These are phyloP conservation scores for Amblyteles armatorius DNA, from an alignment of 2,888 invertebrate species.

Conservation along the genomic window DNA sequence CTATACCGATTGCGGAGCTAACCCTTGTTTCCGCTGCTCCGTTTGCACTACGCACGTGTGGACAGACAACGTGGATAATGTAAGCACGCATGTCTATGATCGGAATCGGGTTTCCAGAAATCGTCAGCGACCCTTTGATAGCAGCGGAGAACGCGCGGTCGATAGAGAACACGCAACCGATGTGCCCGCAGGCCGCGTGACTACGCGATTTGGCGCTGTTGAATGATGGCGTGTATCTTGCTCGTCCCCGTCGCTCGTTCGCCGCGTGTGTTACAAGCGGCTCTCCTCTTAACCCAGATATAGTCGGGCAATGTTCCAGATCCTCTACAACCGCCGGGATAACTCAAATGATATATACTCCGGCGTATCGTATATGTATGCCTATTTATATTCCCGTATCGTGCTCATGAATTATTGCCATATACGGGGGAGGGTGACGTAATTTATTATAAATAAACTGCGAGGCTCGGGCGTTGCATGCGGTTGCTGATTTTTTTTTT, in stretches of 20 bases:
- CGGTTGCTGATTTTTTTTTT: background rate
- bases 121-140: constrained; percentile 5
- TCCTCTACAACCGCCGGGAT: constrained; percentile 39
- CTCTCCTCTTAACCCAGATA: constrained; percentile 64
- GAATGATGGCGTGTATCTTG: constrained; percentile 64
- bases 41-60: background rate
- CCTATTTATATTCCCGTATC: constrained; percentile 46
- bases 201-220: constrained; percentile 64
- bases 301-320: constrained; percentile 66
- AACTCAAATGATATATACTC: constrained; percentile 47
- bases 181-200: constrained; percentile 39
- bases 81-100: background rate
- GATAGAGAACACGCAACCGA: constrained; percentile 54
- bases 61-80: background rate
- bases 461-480: background rate
- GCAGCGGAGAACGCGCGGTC: constrained; percentile 37
- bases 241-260: constrained; percentile 46
- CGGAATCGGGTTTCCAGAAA: background rate
- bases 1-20: background rate
- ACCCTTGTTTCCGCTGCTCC: background rate
- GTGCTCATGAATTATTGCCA: constrained; percentile 52
- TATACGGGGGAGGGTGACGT: constrained; percentile 22
- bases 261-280: constrained; percentile 55
- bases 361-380: constrained; percentile 2
- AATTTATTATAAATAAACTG: constrained; percentile 43